These are phyloP conservation scores for Eupithecia subfuscata DNA, from an alignment of 2,888 invertebrate genomes.

Conservation along the genomic window DNA sequence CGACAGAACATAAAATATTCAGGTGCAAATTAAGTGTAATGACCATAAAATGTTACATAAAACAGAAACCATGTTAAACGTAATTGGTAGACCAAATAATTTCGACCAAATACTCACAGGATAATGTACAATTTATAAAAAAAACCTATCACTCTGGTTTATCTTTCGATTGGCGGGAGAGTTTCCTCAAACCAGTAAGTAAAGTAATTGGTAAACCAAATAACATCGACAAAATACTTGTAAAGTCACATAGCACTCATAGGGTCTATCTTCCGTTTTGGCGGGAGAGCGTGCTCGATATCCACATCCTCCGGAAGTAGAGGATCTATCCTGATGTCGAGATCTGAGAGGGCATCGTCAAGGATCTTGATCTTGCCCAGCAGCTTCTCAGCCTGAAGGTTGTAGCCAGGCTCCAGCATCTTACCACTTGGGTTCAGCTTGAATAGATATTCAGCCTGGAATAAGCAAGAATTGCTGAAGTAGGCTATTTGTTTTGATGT, in stretches of 20 bases:
- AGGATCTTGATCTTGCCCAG: conserved; percentile 78
- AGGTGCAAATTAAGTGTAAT: background rate
- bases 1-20: background rate
- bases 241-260: conserved; percentile 51
- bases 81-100: no score
- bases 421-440: conserved; percentile 87
- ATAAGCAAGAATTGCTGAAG: conserved; percentile 3
- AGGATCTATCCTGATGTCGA: conserved; percentile 74
- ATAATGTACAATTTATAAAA: no score
- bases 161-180: no score
- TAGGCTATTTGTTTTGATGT: background rate
- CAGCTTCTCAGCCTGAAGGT: conserved; percentile 81
- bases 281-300: conserved; percentile 41
- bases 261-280: conserved; percentile 52
- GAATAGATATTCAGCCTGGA: conserved; percentile 87
- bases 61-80: background rate
- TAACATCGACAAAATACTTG: background rate
- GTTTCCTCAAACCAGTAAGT: background rate
- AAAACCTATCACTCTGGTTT: no score
- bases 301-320: conserved; percentile 61
- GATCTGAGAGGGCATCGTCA: conserved; percentile 68
- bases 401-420: conserved; percentile 87
- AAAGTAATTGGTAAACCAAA: background rate
- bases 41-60: background rate
- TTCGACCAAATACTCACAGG: no score